These are phyloP conservation scores for Microhierax caerulescens DNA, from an alignment of 2,797 vertebrate genomes.

Conservation along the genomic window DNA sequence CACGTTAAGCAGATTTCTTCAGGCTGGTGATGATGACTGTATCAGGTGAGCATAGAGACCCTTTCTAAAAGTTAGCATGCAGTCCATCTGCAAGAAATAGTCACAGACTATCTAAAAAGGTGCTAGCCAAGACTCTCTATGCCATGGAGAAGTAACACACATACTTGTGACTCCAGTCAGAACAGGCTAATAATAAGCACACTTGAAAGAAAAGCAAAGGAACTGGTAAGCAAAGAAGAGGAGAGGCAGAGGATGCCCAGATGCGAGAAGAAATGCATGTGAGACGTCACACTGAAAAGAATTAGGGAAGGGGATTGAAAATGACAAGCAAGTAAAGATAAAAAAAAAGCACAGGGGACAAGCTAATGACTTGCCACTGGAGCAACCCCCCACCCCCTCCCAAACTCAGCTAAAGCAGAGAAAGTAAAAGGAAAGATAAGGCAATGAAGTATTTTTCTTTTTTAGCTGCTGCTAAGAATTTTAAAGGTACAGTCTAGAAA, in stretches of 20 bases:
- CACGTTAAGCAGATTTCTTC: neutral
- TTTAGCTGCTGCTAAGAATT: neutral
- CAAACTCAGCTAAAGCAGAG: neutral
- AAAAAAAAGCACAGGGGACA: neutral
- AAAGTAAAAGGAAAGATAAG: neutral
- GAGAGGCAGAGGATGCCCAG: neutral
- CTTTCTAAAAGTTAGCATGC: neutral
- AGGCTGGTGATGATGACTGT: neutral
- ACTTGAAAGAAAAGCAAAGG: neutral
- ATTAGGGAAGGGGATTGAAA: neutral
- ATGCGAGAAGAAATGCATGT: neutral
- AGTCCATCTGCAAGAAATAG: neutral
- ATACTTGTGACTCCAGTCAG: neutral
- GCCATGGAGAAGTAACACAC: neutral
- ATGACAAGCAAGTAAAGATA: neutral
- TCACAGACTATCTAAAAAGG: neutral
- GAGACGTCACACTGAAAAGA: neutral
- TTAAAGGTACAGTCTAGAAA: neutral
- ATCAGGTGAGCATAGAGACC: neutral
- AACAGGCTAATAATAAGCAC: neutral
- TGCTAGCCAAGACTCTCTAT: neutral
- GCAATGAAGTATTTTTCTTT: neutral
- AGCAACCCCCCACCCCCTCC: neutral
- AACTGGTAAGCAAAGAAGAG: neutral
- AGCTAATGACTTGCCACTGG: neutral